Conservation (phyloP, 2,888 invertebrate genomes). For the Standfussiana lucernea region DNA sequence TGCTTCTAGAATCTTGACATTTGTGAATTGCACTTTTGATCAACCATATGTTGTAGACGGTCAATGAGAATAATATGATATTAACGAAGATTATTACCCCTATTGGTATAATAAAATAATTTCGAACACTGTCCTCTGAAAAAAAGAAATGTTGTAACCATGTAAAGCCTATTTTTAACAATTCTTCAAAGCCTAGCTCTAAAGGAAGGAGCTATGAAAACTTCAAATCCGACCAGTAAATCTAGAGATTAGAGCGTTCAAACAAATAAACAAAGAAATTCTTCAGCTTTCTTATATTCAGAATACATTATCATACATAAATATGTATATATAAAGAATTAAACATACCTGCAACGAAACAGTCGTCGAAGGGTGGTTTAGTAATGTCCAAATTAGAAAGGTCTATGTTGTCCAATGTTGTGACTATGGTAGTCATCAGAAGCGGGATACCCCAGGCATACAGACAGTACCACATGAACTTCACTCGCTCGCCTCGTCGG, state of each 20-base stretch:
- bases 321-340: background rate
- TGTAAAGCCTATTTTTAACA: background rate
- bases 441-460: constrained; percentile 73
- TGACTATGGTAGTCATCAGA: constrained; percentile 27
- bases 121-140: constrained; percentile 10
- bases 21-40: constrained; percentile 18
- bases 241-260: too few relatives aligned
- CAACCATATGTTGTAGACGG: constrained; percentile 49
- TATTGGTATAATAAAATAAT: constrained; percentile 27
- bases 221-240: too few relatives aligned
- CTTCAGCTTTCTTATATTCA: background rate
- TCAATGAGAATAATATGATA: constrained; percentile 40
- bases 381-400: constrained; percentile 8
- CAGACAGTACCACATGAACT: constrained; percentile 72
- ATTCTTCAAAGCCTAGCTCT: background rate
- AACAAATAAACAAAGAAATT: background rate
- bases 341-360: constrained; percentile 60
- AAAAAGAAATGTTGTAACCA: background rate
- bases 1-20: constrained; percentile 28
- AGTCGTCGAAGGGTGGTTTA: constrained; percentile 64
- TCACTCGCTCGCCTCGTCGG: constrained; percentile 63
- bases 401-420: constrained; percentile 50
- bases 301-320: background rate
- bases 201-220: background rate
- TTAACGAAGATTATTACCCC: constrained; percentile 39